Percentiles rank a stretch among this genome's conserved stretches.
Evolutionary conservation across 2,888 invertebrate species (phyloP).

Genomic region (Caenorhabditis afra): DNA sequence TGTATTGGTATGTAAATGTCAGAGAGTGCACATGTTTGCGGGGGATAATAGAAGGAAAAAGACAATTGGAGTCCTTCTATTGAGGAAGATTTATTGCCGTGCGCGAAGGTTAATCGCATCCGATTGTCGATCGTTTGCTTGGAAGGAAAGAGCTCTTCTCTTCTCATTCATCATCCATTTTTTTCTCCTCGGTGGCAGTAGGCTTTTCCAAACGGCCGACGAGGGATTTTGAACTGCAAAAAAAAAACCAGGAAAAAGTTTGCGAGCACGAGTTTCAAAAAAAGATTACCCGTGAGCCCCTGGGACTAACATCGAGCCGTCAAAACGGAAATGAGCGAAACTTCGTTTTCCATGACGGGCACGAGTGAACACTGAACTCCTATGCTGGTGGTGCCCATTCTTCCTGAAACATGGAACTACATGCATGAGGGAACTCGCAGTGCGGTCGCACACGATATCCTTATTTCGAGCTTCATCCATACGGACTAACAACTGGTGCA

Average conservation of each 20-base stretch:
- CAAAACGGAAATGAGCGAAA: background rate
- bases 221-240: too few relatives aligned
- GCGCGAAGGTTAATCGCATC: background rate
- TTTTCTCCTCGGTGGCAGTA: background rate
- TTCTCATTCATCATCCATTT: background rate
- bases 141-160: background rate
- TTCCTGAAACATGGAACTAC: conserved; percentile 1
- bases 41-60: background rate
- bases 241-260: too few relatives aligned
- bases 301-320: background rate
- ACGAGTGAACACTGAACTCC: conserved; percentile 8
- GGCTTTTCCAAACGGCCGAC: background rate
- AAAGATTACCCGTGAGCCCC: background rate
- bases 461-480: too few relatives aligned
- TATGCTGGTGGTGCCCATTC: background rate
- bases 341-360: conserved; percentile 24
- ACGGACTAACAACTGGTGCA: too few relatives aligned
- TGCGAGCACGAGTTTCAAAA: conserved; percentile 9
- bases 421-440: background rate
- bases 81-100: conserved; percentile 1
- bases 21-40: background rate
- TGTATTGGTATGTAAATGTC: too few relatives aligned
- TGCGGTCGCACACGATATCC: too few relatives aligned
- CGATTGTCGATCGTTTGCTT: background rate
- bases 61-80: background rate